Evolutionary conservation across 2,113 vertebrate species (phyloP).

Genomic region (Beaufortia kweichowensis): DNA sequence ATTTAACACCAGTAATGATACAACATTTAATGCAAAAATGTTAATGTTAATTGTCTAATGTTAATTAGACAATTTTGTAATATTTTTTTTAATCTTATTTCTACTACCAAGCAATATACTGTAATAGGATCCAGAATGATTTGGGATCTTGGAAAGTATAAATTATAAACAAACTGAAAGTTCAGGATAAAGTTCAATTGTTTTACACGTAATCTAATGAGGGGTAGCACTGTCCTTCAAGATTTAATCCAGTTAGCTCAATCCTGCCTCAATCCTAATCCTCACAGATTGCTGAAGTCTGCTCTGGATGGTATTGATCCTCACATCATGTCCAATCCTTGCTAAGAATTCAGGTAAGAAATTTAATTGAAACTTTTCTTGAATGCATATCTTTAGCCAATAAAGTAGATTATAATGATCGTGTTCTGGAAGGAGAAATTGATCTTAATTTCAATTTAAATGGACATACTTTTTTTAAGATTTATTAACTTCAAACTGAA

Average conservation of each 20-base stretch:
- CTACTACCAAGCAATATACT: too few relatives aligned
- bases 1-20: too few relatives aligned
- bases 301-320: constrained; percentile 32
- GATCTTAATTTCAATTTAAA: too few relatives aligned
- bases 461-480: too few relatives aligned
- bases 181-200: background rate
- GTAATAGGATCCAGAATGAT: too few relatives aligned
- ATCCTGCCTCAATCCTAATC: constrained; percentile 58
- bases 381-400: background rate
- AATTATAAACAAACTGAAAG: background rate
- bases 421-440: background rate
- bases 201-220: constrained; percentile 18
- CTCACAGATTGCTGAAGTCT: constrained; percentile 47
- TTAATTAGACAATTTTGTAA: too few relatives aligned
- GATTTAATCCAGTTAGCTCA: constrained; percentile 48
- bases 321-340: constrained; percentile 62
- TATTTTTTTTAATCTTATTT: too few relatives aligned
- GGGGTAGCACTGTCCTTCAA: constrained; percentile 44
- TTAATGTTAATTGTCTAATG: too few relatives aligned
- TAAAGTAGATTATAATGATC: background rate
- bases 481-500: background rate
- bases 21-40: too few relatives aligned
- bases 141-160: too few relatives aligned
- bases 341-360: constrained; percentile 71
- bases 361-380: background rate